Base-by-base conservation (phyloP, 2,797 vertebrate species). In the Artibeus lituratus region DNA sequence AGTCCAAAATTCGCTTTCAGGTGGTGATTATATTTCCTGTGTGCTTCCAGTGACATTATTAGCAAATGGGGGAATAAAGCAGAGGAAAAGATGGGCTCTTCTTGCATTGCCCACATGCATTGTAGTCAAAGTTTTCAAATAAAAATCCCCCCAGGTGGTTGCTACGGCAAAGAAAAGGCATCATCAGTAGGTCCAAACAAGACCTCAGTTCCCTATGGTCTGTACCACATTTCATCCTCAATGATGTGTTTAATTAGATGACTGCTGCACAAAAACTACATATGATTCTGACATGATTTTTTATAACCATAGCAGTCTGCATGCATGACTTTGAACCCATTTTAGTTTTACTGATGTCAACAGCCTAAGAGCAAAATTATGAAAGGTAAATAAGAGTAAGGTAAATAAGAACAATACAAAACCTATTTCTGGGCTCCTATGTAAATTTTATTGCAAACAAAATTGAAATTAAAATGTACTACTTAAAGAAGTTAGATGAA, bases 371-470 rank as follows among this genome's bases (percentile, higher is more conserved):
- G 29, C 37, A 57, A 91, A 93, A 90, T 21, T 85, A 37, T n/a
- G n/a, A 72, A 96, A n/a, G n/a, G n/a, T n/a, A n/a, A n/a, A 89
- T 7, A 32, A 83, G 39, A 86, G 9, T 69, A 7, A 72, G 11
- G 21, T 21, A 73, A 69, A 26, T 44, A 16, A 87, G 39, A 94
- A 65, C 93, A 51, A 10, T 7, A 55, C 67, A 57, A 70, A 18
- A 22, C 11, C 44, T 87, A 35, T 82, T 35, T 87, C 83, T 85
- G 65, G 90, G n/a, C 24, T 93, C 26, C n/a, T 59, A 2, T 24
- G 5, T 96, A 62, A 57, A 76, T 86, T 94, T 90, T 94, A 62
- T 55, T 73, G 22, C 37, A 72, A 83, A 95, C 16, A 69, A 76
- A 32, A 81, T 35, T 94, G 39, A 39, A 76, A 85, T 55, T 89